Evolutionary conservation across 2,888 invertebrate species (phyloP).

Genomic region (Xanthia icteritia): DNA sequence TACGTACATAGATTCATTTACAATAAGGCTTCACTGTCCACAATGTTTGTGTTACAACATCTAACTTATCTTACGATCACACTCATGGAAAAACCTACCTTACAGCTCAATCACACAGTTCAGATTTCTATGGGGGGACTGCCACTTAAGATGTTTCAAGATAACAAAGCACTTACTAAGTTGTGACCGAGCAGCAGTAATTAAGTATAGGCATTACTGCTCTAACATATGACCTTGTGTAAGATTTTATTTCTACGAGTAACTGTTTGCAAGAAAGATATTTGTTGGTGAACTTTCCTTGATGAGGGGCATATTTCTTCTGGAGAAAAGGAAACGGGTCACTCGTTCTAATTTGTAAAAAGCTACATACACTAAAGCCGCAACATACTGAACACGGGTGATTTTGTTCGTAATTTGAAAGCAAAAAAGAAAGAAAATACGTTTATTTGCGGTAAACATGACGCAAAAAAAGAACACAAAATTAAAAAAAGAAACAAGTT

Average conservation of each 20-base stretch:
- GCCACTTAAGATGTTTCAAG: slow-evolving; percentile 62
- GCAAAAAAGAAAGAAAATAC: no score
- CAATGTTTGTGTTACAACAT: slow-evolving; percentile 67
- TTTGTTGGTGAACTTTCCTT: slow-evolving; percentile 30
- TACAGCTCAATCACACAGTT: slow-evolving; percentile 57
- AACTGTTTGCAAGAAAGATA: slow-evolving; percentile 44
- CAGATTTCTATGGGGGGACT: slow-evolving; percentile 29
- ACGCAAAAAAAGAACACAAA: no score
- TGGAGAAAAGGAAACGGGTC: slow-evolving; percentile 4
- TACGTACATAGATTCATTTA: slow-evolving; percentile 85
- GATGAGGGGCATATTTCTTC: slow-evolving; percentile 21
- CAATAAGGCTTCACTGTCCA: slow-evolving; percentile 86
- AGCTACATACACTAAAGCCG: background rate
- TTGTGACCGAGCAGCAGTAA: slow-evolving; percentile 77
- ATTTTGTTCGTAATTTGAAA: background rate
- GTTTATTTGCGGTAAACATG: no score
- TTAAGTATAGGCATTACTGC: slow-evolving; percentile 78
- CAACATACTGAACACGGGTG: background rate
- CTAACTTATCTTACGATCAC: slow-evolving; percentile 66
- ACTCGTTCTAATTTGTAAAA: background rate
- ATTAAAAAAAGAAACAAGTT: no score
- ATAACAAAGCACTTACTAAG: slow-evolving; percentile 61
- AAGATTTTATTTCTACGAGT: slow-evolving; percentile 75
- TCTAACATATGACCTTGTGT: slow-evolving; percentile 75
- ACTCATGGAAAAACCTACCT: slow-evolving; percentile 67